Percentiles rank a stretch among this genome's conserved stretches.
phyloP scores from a whole-genome alignment of 2,113 vertebrate genomes.

The Scomber colias region DNA sequence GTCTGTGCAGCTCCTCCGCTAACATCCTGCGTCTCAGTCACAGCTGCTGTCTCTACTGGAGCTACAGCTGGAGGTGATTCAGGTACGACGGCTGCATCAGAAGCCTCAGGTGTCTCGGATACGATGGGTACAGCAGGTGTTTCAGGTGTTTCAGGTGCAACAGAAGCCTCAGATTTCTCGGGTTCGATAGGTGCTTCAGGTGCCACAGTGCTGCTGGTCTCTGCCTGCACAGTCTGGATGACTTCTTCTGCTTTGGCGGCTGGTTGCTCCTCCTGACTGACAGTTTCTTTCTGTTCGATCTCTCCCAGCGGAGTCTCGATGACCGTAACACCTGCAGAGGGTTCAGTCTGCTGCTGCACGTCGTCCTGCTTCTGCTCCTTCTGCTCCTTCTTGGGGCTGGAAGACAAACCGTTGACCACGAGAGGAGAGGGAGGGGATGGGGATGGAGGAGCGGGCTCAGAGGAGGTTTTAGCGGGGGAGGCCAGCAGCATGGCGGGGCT shows the following conservation, averaged over 20 bases:
- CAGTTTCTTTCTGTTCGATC: neutral
- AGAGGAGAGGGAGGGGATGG: constrained; percentile 29
- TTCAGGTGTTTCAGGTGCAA: neutral
- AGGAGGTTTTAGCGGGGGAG: neutral
- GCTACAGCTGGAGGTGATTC: neutral
- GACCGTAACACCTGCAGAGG: neutral
- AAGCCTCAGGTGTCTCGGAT: neutral
- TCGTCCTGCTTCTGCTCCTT: neutral
- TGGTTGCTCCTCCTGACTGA: neutral
- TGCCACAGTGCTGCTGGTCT: neutral
- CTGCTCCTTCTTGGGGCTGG: neutral
- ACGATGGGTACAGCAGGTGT: neutral
- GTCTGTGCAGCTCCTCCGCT: neutral
- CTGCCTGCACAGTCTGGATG: constrained; percentile 3
- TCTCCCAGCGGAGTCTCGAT: neutral
- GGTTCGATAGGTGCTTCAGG: neutral
- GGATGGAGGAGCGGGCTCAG: constrained; percentile 1
- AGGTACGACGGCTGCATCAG: neutral
- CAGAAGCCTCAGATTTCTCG: neutral
- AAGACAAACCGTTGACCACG: constrained; percentile 18
- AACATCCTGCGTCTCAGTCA: neutral
- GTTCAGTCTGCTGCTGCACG: neutral
- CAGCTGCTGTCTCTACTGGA: too few relatives aligned
- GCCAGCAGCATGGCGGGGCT: constrained; percentile 78
- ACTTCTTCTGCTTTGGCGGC: neutral